Base-by-base conservation (phyloP, 2,797 vertebrate genomes). In the Naso thynnoides region DNA sequence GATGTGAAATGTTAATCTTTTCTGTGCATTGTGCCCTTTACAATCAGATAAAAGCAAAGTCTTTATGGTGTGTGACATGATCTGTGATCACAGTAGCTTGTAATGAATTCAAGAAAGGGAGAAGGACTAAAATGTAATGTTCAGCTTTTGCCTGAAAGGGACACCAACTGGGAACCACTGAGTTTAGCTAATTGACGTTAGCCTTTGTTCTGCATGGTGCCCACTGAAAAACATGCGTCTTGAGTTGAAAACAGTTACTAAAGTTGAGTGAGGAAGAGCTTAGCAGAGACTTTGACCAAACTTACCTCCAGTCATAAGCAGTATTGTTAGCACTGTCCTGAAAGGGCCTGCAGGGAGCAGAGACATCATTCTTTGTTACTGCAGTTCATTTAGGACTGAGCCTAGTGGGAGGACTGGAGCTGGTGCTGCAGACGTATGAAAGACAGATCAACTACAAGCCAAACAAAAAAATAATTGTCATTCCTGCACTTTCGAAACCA, bases 111-210 rank as follows among this genome's bases (percentile, higher is more conserved):
- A 2, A 57, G 58, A 71, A 65, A 76, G 52, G 27, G 69, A 69
- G 62, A 48, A 59, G 64, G 70, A 70, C 70, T 81, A 70, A 71
- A 61, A 76, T 70, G 71, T 39, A 73, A 78, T 80, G 81, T 71
- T 33, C 60, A 81, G 82, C 63, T 47, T 77, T 78, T 75, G 78
- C 76, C 85, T 82, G 80, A 77, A 76, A 89, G 86, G 81, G 78
- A 62, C 82, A 76, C 79, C 78, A 79, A 85, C 81, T 80, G 84
- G 79, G 79, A 87, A 81, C 78, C 84, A 81, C 70, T 68, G 72
- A 80, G 81, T 81, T 83, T 72, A 27, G 78, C 78, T 89, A 86
- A 87, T 89, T 89, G 85, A 86, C 77, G 84, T 58, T 50, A 29
- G 78, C 69, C 86, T 87, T 84, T 84, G 84, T 87, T 87, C 85